Evolutionary conservation across 2,113 vertebrate genomes (phyloP), one percentile per base, ranked within the genome.

Genomic region (Ophthalmolycus amberensis): DNA sequence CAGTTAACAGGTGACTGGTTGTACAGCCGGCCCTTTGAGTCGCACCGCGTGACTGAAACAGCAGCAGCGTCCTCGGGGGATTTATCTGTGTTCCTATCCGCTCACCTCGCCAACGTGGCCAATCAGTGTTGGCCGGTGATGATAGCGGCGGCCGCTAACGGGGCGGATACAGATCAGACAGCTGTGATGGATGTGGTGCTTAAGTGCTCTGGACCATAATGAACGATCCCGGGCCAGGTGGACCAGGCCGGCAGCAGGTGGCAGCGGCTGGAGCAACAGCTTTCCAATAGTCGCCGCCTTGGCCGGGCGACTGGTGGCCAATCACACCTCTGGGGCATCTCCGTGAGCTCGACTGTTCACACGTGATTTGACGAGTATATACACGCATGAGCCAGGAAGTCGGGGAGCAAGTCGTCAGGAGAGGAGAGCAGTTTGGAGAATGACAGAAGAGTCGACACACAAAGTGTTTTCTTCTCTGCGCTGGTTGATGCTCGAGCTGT

Each of bases 111-210:
- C 83, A 63, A 9, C 70, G 76, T 79, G 72, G 66, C 90, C 90
- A 86, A 91, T 92, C 84, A 76, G 64, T 71, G 75, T 85, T 88
- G 87, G 82, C 75, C 64, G 12, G 71, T 62, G 88, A 75, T 88
- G 87, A 86, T 88, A 83, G 88, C 56, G 7, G 75, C 79, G 20
- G 80, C 32, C 32, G 86, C 38, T 90, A 93, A 90, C 93, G 32
- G 65, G 75, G 76, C 82, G 80, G 82, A 82, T 89, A 84, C 84
- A 90, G 90, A 90, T 91, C 85, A 86, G 80, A 60, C 73, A 16
- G 70, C 10, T 40, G 79, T 90, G 93, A 93, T 92, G 82, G 88
- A 93, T 91, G 92, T 59, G 75, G 62, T 83, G 85, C 83, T 85
- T 81, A 78, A 88, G 71, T 86, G 84, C 81, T 90, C 82, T 87